Conservation (phyloP, 1,140 invertebrate species). For the Leptinotarsa lineolata region DNA sequence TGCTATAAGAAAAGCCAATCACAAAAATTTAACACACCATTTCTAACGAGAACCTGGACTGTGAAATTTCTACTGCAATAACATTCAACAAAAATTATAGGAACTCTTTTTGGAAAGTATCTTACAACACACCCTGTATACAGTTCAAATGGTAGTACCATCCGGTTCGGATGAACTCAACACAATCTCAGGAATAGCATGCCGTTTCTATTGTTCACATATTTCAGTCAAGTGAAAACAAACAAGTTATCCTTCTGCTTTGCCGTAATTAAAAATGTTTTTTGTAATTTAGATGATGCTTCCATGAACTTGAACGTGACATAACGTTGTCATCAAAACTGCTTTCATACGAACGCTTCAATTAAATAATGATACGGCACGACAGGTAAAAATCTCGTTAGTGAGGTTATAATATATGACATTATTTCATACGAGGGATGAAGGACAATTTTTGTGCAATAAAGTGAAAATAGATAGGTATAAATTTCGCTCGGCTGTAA, state of each 20-base stretch:
- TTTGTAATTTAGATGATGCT: not conserved
- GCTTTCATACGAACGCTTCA: not conserved
- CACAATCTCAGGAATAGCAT: not conserved
- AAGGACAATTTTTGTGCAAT: no score
- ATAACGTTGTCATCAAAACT: slow-evolving; percentile 6
- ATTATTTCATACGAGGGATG: no score
- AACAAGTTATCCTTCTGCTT: slow-evolving; percentile 2
- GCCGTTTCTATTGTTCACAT: slow-evolving; percentile 6
- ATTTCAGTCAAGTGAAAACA: slow-evolving; percentile 1
- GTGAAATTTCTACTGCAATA: no score
- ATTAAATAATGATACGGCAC: slow-evolving; percentile 1
- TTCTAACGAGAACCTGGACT: no score
- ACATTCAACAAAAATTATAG: no score
- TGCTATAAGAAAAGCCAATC: no score
- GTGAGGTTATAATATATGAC: not conserved
- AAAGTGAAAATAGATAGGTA: no score
- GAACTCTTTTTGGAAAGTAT: no score
- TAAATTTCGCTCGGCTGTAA: no score
- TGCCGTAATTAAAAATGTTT: slow-evolving; percentile 6
- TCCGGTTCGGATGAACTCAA: not conserved
- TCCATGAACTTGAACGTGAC: slow-evolving; percentile 7
- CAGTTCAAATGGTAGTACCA: no score
- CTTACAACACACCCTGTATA: no score
- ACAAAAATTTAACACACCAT: no score
- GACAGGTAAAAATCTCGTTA: slow-evolving; percentile 4